Evolutionary conservation across 2,888 invertebrate species (phyloP).

Genomic region (Apocheima hispidaria): DNA sequence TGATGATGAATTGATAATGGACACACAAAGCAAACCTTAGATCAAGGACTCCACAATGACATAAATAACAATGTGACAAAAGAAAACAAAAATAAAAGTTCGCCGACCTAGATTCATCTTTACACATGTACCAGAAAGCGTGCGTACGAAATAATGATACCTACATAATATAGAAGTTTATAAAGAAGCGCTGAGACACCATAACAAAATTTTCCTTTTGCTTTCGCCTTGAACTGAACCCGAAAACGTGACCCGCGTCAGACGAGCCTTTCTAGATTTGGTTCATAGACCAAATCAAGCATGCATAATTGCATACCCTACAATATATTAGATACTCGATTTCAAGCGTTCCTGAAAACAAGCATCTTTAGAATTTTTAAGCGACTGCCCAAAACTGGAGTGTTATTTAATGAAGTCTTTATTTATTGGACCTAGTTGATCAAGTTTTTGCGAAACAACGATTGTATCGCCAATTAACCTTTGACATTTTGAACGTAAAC

Average conservation of each 20-base stretch:
- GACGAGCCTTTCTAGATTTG: constrained; percentile 9
- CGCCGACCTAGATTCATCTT: constrained; percentile 7
- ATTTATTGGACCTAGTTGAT: background rate
- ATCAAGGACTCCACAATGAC: background rate
- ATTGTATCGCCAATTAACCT: background rate
- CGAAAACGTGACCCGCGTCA: background rate
- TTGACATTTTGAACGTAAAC: background rate
- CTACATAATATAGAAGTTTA: constrained; percentile 2
- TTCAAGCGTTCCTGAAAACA: background rate
- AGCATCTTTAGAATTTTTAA: too few relatives aligned
- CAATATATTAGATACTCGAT: too few relatives aligned
- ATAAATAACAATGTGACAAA: background rate
- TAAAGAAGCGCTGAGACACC: constrained; percentile 1
- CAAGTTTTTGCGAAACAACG: background rate
- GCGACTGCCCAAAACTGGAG: too few relatives aligned
- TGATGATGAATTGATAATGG: too few relatives aligned
- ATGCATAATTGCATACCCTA: background rate
- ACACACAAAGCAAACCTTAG: background rate
- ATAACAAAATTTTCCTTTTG: constrained; percentile 15
- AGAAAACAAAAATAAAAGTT: background rate
- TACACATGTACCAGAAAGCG: constrained; percentile 3
- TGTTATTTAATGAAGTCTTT: background rate
- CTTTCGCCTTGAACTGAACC: constrained; percentile 5
- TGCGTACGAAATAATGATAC: background rate
- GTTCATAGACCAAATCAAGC: constrained; percentile 14